Evolutionary conservation across 2,113 vertebrate species (phyloP).

Genomic region (Brienomyrus longianalis): DNA sequence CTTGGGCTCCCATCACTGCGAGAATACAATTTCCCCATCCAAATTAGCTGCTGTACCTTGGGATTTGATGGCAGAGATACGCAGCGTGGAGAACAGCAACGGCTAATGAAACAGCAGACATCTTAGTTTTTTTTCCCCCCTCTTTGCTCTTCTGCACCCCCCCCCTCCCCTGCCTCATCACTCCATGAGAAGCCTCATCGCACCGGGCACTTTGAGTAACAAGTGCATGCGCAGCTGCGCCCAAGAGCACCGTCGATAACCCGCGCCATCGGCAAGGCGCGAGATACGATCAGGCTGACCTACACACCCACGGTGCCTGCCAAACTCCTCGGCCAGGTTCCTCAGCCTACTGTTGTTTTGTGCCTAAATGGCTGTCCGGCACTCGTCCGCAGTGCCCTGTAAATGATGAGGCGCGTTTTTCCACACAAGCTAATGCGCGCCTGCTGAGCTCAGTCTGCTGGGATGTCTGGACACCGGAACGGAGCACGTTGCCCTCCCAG

Average conservation of each 20-base stretch:
- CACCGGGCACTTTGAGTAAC: background rate
- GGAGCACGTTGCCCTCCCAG: background rate
- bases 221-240: background rate
- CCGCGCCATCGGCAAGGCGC: background rate
- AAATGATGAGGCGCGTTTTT: background rate
- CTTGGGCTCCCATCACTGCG: background rate
- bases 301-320: background rate
- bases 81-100: background rate
- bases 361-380: background rate
- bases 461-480: constrained; percentile 1
- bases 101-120: constrained; percentile 4
- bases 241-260: background rate
- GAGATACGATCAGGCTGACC: background rate
- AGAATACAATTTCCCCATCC: background rate
- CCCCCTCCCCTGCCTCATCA: background rate
- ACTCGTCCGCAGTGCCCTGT: background rate
- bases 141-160: background rate
- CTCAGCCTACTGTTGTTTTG: background rate
- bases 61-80: background rate
- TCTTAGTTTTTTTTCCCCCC: background rate
- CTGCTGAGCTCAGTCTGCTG: background rate
- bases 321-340: background rate
- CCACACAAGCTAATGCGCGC: background rate
- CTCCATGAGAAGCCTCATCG: background rate
- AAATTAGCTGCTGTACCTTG: background rate